phyloP scores from a whole-genome alignment of 2,113 vertebrate species.

The Noctilio leporinus region DNA sequence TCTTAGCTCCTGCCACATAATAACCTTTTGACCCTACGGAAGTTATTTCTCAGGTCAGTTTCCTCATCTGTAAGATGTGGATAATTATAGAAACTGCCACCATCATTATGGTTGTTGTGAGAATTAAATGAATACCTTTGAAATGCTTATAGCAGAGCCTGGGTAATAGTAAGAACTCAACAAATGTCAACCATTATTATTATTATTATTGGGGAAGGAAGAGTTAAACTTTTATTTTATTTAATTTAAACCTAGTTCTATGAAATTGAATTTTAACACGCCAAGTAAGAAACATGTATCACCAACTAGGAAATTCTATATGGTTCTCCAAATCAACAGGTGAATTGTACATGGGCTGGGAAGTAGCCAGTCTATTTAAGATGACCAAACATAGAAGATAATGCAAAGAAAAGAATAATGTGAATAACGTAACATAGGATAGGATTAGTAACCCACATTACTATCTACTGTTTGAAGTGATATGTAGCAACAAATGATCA shows the following conservation, averaged over 20 bases:
- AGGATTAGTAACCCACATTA: not conserved
- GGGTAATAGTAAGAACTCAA: not conserved
- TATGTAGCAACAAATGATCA: not conserved
- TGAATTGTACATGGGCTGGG: not conserved
- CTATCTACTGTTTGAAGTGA: not conserved
- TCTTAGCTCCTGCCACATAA: not conserved
- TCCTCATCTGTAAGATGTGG: not conserved
- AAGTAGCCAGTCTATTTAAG: not conserved
- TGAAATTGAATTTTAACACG: not conserved
- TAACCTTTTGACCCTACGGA: slow-evolving; percentile 26
- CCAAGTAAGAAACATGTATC: not conserved
- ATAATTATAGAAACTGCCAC: not conserved
- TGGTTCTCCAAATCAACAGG: not conserved
- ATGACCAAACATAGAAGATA: not conserved
- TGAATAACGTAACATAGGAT: not conserved
- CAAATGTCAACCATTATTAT: not conserved
- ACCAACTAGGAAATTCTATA: not conserved
- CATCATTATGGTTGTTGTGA: not conserved
- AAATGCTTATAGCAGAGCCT: not conserved
- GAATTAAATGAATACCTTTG: not conserved
- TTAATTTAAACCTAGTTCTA: not conserved
- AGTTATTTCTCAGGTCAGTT: slow-evolving; percentile 26
- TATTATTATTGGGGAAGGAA: not conserved
- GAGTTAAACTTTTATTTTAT: not conserved
- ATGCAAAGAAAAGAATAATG: not conserved